Conservation (phyloP, 1,140 invertebrate species). For the Bombus affinis region DNA sequence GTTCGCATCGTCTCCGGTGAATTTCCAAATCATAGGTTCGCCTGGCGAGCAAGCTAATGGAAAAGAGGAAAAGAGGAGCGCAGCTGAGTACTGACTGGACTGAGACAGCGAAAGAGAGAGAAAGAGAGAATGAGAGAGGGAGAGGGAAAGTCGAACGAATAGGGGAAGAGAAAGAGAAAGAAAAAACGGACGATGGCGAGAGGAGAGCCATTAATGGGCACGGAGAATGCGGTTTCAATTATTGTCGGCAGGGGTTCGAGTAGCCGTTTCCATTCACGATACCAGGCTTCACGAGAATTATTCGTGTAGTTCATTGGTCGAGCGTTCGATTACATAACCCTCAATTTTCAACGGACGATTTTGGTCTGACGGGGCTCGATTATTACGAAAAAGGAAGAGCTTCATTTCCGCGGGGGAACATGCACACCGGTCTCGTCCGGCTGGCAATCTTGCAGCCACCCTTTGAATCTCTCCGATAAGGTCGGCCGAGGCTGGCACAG, state of each 20-base stretch:
- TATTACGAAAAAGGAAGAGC: slow-evolving; percentile 16
- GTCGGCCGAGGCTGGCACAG: not conserved
- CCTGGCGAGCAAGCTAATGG: slow-evolving; percentile 59
- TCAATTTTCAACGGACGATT: slow-evolving; percentile 47
- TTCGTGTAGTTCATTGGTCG: slow-evolving; percentile 52
- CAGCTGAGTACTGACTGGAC: slow-evolving; percentile 1
- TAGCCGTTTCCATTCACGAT: slow-evolving; percentile 71
- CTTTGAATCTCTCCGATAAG: not conserved
- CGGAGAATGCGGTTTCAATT: slow-evolving; percentile 78
- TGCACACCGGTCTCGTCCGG: not conserved
- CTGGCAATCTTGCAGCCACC: not conserved
- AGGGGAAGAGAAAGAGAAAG: slow-evolving; percentile 20
- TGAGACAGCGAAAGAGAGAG: slow-evolving; percentile 14
- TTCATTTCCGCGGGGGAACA: slow-evolving; percentile 30
- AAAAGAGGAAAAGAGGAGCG: slow-evolving; percentile 66
- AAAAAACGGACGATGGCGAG: slow-evolving; percentile 44
- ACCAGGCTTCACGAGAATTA: slow-evolving; percentile 57
- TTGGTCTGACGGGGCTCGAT: slow-evolving; percentile 26
- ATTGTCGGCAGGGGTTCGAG: slow-evolving; percentile 71
- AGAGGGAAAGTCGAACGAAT: slow-evolving; percentile 3
- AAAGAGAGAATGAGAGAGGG: slow-evolving; percentile 29
- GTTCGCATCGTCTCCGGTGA: slow-evolving; percentile 53
- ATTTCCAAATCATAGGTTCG: slow-evolving; percentile 74
- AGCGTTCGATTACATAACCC: slow-evolving; percentile 51
- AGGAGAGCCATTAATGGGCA: slow-evolving; percentile 71